Evolutionary conservation across 2,113 vertebrate genomes (phyloP).

Genomic region (Ondatra zibethicus): DNA sequence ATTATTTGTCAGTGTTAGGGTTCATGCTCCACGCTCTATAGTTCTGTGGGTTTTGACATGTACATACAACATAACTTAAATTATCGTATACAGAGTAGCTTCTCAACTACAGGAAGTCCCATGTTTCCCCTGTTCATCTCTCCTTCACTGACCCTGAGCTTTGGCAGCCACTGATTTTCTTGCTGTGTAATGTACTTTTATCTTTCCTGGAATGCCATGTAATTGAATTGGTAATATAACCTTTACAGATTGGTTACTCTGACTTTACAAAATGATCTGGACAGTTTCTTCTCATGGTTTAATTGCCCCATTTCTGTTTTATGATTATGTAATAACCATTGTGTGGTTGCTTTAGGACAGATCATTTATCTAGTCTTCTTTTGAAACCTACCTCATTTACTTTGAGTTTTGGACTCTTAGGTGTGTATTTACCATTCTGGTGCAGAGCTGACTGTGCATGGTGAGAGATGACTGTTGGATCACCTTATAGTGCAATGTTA

Average conservation of each 20-base stretch:
- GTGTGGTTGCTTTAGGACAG: background rate
- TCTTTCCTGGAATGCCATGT: conserved; percentile 29
- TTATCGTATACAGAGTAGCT: background rate
- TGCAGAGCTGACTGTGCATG: background rate
- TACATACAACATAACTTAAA: background rate
- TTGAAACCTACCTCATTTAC: background rate
- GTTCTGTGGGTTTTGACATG: background rate
- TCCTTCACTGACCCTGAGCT: background rate
- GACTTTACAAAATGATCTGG: background rate
- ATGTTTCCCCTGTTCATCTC: background rate
- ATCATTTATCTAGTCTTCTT: background rate
- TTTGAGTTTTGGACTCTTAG: background rate
- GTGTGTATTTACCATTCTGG: conserved; percentile 22
- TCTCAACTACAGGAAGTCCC: background rate
- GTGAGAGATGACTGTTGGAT: conserved; percentile 12
- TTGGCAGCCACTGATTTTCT: background rate
- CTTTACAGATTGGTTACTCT: conserved; percentile 38
- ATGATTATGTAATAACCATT: conserved; percentile 1
- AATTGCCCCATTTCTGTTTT: conserved; percentile 22
- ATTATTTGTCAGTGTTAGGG: background rate
- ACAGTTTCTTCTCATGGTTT: background rate
- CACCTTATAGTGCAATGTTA: background rate
- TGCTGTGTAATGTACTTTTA: background rate
- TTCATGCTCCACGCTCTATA: background rate
- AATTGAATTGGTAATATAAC: background rate